Evolutionary conservation across 2,888 invertebrate genomes (phyloP).

Genomic region (Anthophora plumipes): DNA sequence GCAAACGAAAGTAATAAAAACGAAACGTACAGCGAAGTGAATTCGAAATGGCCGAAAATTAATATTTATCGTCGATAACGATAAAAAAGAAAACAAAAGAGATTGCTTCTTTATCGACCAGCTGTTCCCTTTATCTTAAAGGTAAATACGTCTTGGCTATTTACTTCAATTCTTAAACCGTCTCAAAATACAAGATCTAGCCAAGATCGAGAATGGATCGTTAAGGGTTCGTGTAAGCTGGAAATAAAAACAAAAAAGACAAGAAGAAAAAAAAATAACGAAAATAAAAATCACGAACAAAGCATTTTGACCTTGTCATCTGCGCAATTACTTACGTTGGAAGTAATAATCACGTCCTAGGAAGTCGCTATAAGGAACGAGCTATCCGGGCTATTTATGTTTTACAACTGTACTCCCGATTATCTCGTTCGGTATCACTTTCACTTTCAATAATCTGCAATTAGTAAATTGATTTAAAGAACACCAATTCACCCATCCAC

Average conservation of each 20-base stretch:
- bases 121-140: conserved; percentile 23
- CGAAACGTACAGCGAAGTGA: not conserved
- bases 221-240: conserved; percentile 54
- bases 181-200: conserved; percentile 1
- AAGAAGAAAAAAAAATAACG: not conserved
- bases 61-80: not conserved
- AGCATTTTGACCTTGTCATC: conserved; percentile 49
- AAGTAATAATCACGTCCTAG: conserved; percentile 70
- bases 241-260: conserved; percentile 21
- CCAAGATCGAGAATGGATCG: conserved; percentile 37
- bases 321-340: conserved; percentile 62
- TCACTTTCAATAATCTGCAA: conserved; percentile 67
- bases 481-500: conserved; percentile 25
- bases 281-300: conserved; percentile 33
- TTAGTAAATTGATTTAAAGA: conserved; percentile 60
- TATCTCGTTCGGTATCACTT: conserved; percentile 68
- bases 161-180: conserved; percentile 25
- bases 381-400: conserved; percentile 63
- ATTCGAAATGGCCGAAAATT: not conserved
- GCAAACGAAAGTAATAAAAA: not conserved
- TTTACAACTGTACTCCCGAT: conserved; percentile 68
- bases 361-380: conserved; percentile 68
- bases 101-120: conserved; percentile 24
- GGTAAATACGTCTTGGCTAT: conserved; percentile 8
- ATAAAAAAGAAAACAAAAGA: not conserved